Evolutionary conservation across 2,797 vertebrate genomes (phyloP).

Genomic region (Catamblyrhynchus diadema): DNA sequence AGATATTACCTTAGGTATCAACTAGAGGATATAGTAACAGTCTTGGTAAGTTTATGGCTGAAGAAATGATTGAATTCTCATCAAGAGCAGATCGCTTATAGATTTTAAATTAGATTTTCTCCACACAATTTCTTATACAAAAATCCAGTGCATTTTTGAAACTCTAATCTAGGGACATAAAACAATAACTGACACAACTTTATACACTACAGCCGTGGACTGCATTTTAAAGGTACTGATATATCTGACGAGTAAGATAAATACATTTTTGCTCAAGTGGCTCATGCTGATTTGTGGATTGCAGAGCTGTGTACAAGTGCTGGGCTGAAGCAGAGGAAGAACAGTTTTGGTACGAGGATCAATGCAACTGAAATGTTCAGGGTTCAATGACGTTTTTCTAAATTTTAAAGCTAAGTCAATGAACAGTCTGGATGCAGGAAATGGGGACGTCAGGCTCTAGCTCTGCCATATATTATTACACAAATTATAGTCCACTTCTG

Average conservation of each 20-base stretch:
- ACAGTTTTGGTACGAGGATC: neutral
- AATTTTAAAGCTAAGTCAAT: neutral
- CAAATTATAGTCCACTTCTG: neutral
- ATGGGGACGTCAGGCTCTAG: rapidly evolving
- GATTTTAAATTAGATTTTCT: slow-evolving; percentile 18
- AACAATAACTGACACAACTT: neutral
- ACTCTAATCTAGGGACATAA: neutral
- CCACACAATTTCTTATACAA: neutral
- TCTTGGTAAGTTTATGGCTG: neutral
- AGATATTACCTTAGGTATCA: neutral
- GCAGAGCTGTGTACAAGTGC: neutral
- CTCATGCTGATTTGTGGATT: neutral
- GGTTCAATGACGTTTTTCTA: neutral
- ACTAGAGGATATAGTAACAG: neutral
- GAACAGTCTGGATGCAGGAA: neutral
- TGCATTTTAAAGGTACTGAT: neutral
- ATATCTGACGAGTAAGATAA: neutral
- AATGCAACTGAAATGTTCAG: neutral
- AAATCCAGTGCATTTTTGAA: neutral
- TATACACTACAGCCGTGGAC: neutral
- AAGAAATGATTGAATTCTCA: neutral
- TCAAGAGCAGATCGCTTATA: neutral
- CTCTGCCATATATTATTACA: neutral
- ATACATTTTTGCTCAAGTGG: neutral
- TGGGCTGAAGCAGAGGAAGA: neutral